Evolutionary conservation across 2,113 vertebrate species (phyloP), one percentile per base, ranked within the genome.

Genomic region (Nansenia antarctica): DNA sequence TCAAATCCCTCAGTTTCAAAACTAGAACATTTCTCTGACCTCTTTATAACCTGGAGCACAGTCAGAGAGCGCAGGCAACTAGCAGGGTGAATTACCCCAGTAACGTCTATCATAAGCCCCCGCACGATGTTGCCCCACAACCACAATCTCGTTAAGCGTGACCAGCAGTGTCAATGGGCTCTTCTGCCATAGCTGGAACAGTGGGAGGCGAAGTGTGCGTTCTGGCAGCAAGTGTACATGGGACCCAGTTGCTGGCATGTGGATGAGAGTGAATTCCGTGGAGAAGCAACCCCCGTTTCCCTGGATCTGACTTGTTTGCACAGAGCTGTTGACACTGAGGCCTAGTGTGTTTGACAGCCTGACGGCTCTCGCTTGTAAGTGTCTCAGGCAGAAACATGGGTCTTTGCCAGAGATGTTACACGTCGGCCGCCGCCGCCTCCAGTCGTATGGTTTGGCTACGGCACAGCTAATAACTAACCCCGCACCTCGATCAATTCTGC

Each of bases 111-210:
- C 45, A 61, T 53, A 24, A 27, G 14, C 64, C 26, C 6, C n/a
- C 24, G 31, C 52, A 70, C 62, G 66, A 54, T 68, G 74, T 75
- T 67, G 62, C 52, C 26, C 49, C 24, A 67, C 70, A 76, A 77
- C 77, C 74, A 72, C 78, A 78, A 83, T 78, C 72, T 75, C 67
- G 79, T 82, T 87, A 80, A 82, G 82, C 65, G 57, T 85, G 82
- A 85, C 81, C 72, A 53, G 57, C 72, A 53, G 57, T 70, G 71
- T 79, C 72, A 80, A 55, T 81, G 70, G 62, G 74, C 76, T 71
- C 55, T 49, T 70, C 53, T 59, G 72, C 78, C 82, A 71, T 73
- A 66, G 53, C 70, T 52, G 64, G 62, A 78, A 84, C 86, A 81
- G 81, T 62, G 57, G 64, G 24, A 29, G n/a, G n/a, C n/a, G n/a